Evolutionary conservation across 1,140 invertebrate species (phyloP).

Genomic region (Pseudomyrmex pallidus): DNA sequence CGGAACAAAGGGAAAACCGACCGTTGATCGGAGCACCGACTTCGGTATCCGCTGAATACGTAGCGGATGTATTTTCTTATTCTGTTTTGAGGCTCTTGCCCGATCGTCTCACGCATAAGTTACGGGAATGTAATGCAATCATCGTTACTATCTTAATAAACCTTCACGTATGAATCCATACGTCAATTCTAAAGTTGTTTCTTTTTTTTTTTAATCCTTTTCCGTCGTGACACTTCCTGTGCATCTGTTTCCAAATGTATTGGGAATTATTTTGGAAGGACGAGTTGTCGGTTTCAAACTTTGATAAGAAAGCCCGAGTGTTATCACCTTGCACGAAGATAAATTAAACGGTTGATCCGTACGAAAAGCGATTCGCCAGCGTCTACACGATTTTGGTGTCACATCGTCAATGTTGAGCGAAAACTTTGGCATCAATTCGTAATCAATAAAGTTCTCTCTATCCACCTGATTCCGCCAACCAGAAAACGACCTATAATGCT

Average conservation of each 20-base stretch:
- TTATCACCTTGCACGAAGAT: too few relatives aligned
- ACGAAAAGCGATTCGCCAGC: background rate
- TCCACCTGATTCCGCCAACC: background rate
- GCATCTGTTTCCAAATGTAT: background rate
- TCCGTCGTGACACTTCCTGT: background rate
- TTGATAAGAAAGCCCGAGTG: too few relatives aligned
- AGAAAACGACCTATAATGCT: background rate
- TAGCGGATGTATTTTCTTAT: slow-evolving; percentile 83
- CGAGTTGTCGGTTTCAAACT: background rate
- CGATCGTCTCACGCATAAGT: slow-evolving; percentile 79
- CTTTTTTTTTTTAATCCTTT: background rate
- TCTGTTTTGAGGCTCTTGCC: slow-evolving; percentile 81
- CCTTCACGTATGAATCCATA: slow-evolving; percentile 76
- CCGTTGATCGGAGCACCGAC: slow-evolving; percentile 69
- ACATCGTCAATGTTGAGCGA: slow-evolving; percentile 18
- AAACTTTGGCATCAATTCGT: slow-evolving; percentile 50
- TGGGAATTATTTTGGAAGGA: background rate
- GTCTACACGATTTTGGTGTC: background rate
- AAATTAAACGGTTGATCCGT: too few relatives aligned
- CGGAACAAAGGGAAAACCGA: slow-evolving; percentile 56
- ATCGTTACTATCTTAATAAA: slow-evolving; percentile 81
- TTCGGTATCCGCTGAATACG: slow-evolving; percentile 74
- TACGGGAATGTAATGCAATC: slow-evolving; percentile 81
- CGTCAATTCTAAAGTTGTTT: slow-evolving; percentile 5
- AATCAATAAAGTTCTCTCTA: slow-evolving; percentile 19